A percentile compares a stretch with the other conserved stretches of the same genome.
phyloP scores from a whole-genome alignment of 1,140 invertebrate species.

The Epicauta chinensis region DNA sequence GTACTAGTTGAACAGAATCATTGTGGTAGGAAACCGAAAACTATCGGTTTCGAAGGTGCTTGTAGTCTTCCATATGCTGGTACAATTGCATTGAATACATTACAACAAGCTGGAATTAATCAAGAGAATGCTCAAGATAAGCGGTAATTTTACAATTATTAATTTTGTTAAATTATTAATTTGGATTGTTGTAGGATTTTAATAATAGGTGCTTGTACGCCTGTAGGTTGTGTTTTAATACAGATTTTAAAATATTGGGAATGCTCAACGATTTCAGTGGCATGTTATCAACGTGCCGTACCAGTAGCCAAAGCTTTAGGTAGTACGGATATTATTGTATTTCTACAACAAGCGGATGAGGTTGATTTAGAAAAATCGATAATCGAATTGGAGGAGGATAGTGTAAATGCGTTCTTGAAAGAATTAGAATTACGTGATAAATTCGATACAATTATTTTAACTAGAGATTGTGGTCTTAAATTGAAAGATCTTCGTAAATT shows the following conservation, averaged over 20 bases:
- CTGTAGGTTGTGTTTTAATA: conserved; percentile 64
- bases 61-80: conserved; percentile 66
- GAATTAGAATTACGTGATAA: conserved; percentile 30
- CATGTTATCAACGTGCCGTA: conserved; percentile 48
- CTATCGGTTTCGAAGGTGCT: conserved; percentile 60
- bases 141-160: conserved; percentile 45
- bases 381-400: conserved; percentile 12
- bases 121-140: conserved; percentile 51
- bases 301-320: conserved; percentile 52
- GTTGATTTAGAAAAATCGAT: conserved; percentile 16
- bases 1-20: conserved; percentile 52
- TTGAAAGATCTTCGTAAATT: conserved; percentile 25
- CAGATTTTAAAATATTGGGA: conserved; percentile 66
- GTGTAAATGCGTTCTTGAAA: conserved; percentile 22
- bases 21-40: conserved; percentile 58
- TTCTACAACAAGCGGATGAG: conserved; percentile 38
- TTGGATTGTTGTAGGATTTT: conserved; percentile 51
- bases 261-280: conserved; percentile 48
- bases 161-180: background rate
- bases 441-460: conserved; percentile 46
- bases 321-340: conserved; percentile 49
- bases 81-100: conserved; percentile 58
- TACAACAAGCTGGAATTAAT: conserved; percentile 51
- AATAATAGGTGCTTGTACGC: conserved; percentile 61
- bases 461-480: conserved; percentile 22